These are phyloP conservation scores for Dunckerocampus dactyliophorus DNA, from an alignment of 2,113 vertebrate genomes.

Conservation along the genomic window DNA sequence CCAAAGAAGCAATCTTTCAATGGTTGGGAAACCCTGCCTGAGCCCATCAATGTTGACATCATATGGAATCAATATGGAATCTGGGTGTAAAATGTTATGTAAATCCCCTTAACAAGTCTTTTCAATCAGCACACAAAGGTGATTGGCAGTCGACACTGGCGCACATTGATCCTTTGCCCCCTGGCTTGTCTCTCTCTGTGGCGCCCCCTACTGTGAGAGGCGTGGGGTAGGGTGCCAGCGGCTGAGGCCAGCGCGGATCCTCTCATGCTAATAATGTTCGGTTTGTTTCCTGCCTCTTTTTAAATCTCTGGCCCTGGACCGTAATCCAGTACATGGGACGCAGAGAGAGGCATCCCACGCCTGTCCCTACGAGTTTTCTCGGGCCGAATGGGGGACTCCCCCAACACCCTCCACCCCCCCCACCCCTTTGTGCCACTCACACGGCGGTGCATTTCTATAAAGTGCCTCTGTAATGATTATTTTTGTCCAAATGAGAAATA, in stretches of 20 bases:
- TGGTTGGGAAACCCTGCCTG: constrained; percentile 5
- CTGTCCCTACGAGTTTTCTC: constrained; percentile 64
- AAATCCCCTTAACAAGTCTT: constrained; percentile 76
- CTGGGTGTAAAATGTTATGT: constrained; percentile 72
- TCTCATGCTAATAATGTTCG: constrained; percentile 73
- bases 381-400: constrained; percentile 2
- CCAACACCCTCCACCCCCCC: constrained; percentile 22
- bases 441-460: constrained; percentile 48
- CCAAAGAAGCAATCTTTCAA: no score
- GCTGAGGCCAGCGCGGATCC: constrained; percentile 68
- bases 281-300: constrained; percentile 71
- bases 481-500: constrained; percentile 17
- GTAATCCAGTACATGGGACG: constrained; percentile 71
- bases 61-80: constrained; percentile 45
- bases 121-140: constrained; percentile 70
- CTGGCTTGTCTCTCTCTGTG: constrained; percentile 60
- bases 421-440: constrained; percentile 58
- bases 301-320: constrained; percentile 56
- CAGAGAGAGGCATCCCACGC: constrained; percentile 71
- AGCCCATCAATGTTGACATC: constrained; percentile 17
- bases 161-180: constrained; percentile 72
- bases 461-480: constrained; percentile 30
- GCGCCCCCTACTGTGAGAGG: constrained; percentile 79
- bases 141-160: constrained; percentile 75
- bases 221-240: constrained; percentile 75